A percentile compares a stretch with the other conserved stretches of the same genome.
Evolutionary conservation across 2,797 vertebrate species (phyloP).

Genomic region (Schizothorax lantsangensis): DNA sequence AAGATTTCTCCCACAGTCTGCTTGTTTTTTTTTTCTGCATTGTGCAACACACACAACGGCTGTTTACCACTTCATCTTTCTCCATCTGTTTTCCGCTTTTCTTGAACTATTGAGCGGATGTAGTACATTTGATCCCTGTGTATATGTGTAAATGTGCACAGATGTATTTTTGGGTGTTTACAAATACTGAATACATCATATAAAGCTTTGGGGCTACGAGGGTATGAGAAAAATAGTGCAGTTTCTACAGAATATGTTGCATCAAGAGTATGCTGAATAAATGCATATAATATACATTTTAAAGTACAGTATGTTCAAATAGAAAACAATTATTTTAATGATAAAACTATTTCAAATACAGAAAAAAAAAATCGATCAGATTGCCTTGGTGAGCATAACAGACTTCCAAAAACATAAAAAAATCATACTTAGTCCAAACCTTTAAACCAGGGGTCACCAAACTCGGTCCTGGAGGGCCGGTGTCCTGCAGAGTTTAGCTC

Average conservation of each 20-base stretch:
- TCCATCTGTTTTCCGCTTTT: slow-evolving; percentile 18
- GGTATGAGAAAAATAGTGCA: neutral
- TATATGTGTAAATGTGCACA: neutral
- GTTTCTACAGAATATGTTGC: neutral
- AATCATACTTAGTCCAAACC: no score
- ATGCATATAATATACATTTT: neutral
- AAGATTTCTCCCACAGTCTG: slow-evolving; percentile 15
- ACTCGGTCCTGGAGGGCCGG: no score
- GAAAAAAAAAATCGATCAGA: no score
- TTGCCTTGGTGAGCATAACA: no score
- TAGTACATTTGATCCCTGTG: slow-evolving; percentile 1
- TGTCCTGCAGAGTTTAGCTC: no score
- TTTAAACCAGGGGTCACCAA: no score
- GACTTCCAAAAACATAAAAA: no score
- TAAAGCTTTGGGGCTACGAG: neutral
- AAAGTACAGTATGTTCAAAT: neutral
- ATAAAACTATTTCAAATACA: neutral
- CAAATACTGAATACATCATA: neutral
- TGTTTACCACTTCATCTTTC: slow-evolving; percentile 20
- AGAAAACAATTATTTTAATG: neutral
- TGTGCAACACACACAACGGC: slow-evolving; percentile 12
- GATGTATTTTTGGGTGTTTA: neutral
- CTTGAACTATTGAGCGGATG: slow-evolving; percentile 9
- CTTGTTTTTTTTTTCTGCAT: neutral
- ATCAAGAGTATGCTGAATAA: neutral